Evolutionary conservation across 64 coral and sea anemone genomes (phyloP).

Genomic region (Acropora tenuis): DNA sequence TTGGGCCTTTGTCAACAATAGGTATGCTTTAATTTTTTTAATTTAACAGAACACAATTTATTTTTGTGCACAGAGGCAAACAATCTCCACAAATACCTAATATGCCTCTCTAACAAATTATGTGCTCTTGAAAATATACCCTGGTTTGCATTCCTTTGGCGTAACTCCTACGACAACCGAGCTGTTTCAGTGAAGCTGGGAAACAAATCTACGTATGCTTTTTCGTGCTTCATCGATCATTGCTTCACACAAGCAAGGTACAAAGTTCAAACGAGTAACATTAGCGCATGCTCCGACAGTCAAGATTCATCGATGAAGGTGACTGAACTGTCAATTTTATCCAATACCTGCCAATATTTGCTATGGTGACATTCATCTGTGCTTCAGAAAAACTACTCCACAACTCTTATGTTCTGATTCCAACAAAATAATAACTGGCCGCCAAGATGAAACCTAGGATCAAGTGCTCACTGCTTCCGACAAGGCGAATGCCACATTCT

Average conservation of each 20-base stretch:
- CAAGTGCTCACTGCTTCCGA: not conserved
- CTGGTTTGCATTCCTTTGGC: too few species aligned
- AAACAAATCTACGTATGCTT: not conserved
- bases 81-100: too few species aligned
- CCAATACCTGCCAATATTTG: not conserved
- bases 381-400: not conserved
- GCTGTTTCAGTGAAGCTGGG: too few species aligned
- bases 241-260: not conserved
- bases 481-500: not conserved
- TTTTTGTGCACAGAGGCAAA: too few species aligned
- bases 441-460: not conserved
- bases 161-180: too few species aligned
- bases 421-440: too few species aligned
- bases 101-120: too few species aligned
- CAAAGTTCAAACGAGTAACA: too few species aligned
- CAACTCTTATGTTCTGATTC: not conserved
- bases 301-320: not conserved
- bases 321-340: not conserved
- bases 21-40: too few species aligned
- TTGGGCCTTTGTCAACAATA: too few species aligned
- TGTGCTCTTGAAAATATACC: too few species aligned
- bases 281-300: not conserved
- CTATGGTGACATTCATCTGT: not conserved
- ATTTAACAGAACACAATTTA: too few species aligned
- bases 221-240: not conserved